phyloP scores from a whole-genome alignment of 2,797 vertebrate species.

The Ceryle rudis region DNA sequence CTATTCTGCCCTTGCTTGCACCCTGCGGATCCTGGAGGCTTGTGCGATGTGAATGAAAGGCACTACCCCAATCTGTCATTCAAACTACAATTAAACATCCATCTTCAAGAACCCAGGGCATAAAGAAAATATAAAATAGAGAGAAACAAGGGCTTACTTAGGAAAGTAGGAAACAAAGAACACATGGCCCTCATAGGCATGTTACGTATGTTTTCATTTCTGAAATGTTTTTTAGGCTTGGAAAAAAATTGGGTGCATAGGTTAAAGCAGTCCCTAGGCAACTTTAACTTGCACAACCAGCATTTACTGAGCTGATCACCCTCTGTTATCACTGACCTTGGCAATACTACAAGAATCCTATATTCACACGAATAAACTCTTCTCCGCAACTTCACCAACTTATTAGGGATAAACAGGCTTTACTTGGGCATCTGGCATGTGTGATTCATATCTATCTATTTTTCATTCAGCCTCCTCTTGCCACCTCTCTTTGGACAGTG shows the following conservation, averaged over 20 bases:
- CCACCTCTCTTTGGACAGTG: constrained; percentile 24
- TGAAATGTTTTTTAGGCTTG: not conserved
- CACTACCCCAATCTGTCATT: constrained; percentile 23
- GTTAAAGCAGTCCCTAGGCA: constrained; percentile 48
- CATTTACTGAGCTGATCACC: constrained; percentile 32
- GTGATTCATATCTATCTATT: constrained; percentile 62
- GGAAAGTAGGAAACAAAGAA: not conserved
- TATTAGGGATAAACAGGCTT: constrained; percentile 61
- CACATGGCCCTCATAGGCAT: not conserved
- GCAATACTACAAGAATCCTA: constrained; percentile 3
- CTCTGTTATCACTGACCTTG: constrained; percentile 31
- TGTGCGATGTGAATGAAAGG: not conserved
- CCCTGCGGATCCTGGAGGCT: constrained; percentile 17
- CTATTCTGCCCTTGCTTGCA: not conserved
- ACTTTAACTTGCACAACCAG: constrained; percentile 21
- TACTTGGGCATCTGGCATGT: constrained; percentile 52
- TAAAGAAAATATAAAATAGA: not conserved
- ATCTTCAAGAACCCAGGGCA: constrained; percentile 6
- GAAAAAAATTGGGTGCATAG: not conserved
- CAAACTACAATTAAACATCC: constrained; percentile 24
- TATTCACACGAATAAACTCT: constrained; percentile 38
- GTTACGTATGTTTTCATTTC: not conserved
- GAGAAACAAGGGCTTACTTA: not conserved
- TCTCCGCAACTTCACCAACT: not conserved
- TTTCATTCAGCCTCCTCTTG: constrained; percentile 39